Evolutionary conservation across 2,888 invertebrate genomes (phyloP).

Genomic region (Ophioninae sp.): DNA sequence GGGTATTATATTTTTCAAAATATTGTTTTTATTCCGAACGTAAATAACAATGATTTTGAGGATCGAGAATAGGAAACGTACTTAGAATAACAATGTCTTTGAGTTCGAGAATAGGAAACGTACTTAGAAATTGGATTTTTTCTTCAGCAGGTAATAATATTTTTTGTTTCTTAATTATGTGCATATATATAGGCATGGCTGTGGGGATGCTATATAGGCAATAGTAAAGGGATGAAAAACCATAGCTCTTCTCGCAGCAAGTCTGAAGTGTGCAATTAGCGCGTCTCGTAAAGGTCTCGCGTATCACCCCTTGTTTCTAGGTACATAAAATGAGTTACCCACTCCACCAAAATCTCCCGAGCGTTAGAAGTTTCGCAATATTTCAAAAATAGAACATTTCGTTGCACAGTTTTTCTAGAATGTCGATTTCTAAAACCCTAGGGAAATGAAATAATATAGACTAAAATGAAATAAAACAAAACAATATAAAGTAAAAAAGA

Average conservation of each 20-base stretch:
- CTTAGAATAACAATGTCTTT: no score
- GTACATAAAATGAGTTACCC: constrained; percentile 58
- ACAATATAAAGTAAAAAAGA: no score
- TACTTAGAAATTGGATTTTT: background rate
- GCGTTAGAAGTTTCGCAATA: background rate
- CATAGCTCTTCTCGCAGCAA: constrained; percentile 65
- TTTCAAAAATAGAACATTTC: background rate
- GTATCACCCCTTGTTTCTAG: constrained; percentile 28
- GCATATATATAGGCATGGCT: background rate
- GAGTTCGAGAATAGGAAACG: no score
- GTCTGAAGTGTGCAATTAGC: constrained; percentile 75
- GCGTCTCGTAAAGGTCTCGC: constrained; percentile 71
- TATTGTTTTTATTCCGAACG: no score
- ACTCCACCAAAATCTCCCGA: background rate
- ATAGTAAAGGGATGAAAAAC: constrained; percentile 58
- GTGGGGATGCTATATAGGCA: background rate
- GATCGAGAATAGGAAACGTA: no score
- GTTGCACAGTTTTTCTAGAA: background rate
- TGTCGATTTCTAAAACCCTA: background rate
- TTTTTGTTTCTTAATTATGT: background rate
- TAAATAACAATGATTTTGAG: no score
- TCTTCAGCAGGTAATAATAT: background rate
- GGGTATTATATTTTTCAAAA: no score
- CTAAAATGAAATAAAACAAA: no score
- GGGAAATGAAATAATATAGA: no score